A percentile compares a stretch with the other conserved stretches of the same genome.
Evolutionary conservation across 2,797 vertebrate species (phyloP).

Genomic region (Characodon lateralis): DNA sequence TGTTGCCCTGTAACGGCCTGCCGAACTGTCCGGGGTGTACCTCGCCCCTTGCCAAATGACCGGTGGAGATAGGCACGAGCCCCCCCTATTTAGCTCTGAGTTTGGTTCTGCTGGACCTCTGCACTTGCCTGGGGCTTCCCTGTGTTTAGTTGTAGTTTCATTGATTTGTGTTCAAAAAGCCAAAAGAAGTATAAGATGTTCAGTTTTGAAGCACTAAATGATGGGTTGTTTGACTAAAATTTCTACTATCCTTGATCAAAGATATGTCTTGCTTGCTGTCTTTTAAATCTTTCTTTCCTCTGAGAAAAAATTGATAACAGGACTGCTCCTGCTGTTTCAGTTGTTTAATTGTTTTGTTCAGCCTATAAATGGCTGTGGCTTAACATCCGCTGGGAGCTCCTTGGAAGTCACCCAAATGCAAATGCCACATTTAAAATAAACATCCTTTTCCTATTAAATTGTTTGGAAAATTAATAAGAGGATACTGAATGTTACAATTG

Average conservation of each 20-base stretch:
- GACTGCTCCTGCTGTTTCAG: background rate
- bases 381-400: background rate
- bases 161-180: background rate
- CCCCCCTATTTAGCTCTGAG: background rate
- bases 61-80: no score
- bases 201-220: background rate
- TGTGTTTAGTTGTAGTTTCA: background rate
- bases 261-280: background rate
- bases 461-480: background rate
- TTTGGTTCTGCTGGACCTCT: background rate
- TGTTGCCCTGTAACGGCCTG: no score
- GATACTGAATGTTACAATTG: background rate
- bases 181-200: background rate
- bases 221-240: background rate
- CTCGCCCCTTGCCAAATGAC: no score
- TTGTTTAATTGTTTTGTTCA: slow-evolving; percentile 4
- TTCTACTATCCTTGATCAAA: background rate
- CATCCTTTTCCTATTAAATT: background rate
- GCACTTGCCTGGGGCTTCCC: background rate
- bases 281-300: background rate
- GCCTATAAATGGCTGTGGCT: background rate
- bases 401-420: slow-evolving; percentile 1
- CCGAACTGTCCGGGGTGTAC: no score
- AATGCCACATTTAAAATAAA: slow-evolving; percentile 3
- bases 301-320: background rate